Evolutionary conservation across 2,797 vertebrate genomes (phyloP).

Genomic region (Heteromormyrus szaboi): DNA sequence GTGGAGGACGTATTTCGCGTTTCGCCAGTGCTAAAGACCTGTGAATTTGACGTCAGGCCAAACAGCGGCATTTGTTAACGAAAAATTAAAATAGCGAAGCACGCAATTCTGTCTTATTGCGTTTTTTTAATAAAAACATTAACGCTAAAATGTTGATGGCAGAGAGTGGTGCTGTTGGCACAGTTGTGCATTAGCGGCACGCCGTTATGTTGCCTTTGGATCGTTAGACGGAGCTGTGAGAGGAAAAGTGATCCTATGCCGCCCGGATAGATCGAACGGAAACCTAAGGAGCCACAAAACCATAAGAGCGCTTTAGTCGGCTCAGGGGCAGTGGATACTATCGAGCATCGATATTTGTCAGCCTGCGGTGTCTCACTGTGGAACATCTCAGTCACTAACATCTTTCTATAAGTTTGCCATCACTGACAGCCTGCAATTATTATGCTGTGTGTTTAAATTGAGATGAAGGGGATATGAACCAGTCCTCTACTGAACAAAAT

Average conservation of each 20-base stretch:
- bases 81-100: neutral
- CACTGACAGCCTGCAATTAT: neutral
- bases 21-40: neutral
- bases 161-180: neutral
- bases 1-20: neutral
- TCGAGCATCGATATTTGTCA: neutral
- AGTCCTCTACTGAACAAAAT: neutral
- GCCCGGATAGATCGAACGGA: neutral
- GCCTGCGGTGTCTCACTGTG: neutral
- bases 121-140: neutral
- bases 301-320: neutral
- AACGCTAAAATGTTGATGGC: neutral
- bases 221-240: neutral
- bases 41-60: neutral
- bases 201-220: neutral
- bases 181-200: neutral
- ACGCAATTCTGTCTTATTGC: neutral
- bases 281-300: neutral
- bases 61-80: neutral
- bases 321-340: no score
- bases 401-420: neutral
- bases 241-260: neutral
- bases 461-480: neutral
- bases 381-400: neutral
- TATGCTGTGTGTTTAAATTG: neutral